phyloP scores from a whole-genome alignment of 53 echinoderm and acorn worm species.

The Holothuria scabra region DNA sequence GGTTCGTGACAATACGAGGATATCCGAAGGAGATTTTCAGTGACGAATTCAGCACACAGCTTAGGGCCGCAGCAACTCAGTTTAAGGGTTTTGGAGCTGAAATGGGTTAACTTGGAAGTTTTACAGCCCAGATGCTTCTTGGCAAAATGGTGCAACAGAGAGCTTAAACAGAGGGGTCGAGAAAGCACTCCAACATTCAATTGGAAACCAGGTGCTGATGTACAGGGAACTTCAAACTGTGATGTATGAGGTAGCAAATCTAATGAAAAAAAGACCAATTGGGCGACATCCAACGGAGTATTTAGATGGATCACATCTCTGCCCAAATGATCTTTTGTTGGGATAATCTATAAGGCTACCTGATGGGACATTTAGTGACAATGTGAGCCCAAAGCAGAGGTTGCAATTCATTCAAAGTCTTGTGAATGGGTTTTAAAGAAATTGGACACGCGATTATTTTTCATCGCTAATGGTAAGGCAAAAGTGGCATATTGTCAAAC shows the following conservation, averaged over 20 bases:
- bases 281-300: no score
- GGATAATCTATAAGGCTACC: slow-evolving; percentile 40
- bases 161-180: slow-evolving; percentile 46
- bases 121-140: slow-evolving; percentile 8
- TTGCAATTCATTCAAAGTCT: slow-evolving; percentile 51
- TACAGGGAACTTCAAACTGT: slow-evolving; percentile 55
- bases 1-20: slow-evolving; percentile 49
- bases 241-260: slow-evolving; percentile 52
- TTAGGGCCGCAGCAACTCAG: no score
- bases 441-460: slow-evolving; percentile 60
- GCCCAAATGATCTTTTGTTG: slow-evolving; percentile 28
- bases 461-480: slow-evolving; percentile 51
- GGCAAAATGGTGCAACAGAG: slow-evolving; percentile 55
- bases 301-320: slow-evolving; percentile 34
- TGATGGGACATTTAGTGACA: slow-evolving; percentile 43
- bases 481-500: no score
- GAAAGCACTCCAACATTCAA: slow-evolving; percentile 35
- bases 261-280: slow-evolving; percentile 53
- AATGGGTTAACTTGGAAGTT: slow-evolving; percentile 51
- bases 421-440: slow-evolving; percentile 54
- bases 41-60: slow-evolving; percentile 42
- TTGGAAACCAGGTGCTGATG: slow-evolving; percentile 39
- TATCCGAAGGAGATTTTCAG: slow-evolving; percentile 57
- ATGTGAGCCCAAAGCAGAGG: no score
- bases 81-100: slow-evolving; percentile 41